phyloP scores from a whole-genome alignment of 1,140 invertebrate genomes.

The Achroia grisella region DNA sequence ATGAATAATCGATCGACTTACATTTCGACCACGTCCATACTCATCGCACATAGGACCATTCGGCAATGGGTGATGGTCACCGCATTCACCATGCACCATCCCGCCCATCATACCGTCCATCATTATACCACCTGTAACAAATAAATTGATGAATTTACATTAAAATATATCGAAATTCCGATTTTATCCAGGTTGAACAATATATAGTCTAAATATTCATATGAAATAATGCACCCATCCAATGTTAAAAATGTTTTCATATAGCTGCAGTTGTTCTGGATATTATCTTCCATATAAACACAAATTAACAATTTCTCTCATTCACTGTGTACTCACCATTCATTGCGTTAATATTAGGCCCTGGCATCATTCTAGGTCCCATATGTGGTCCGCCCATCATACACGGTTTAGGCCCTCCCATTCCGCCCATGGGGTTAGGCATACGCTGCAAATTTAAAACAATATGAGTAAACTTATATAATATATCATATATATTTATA shows the following conservation, averaged over 20 bases:
- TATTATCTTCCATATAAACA: too few relatives aligned
- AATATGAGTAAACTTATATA: background rate
- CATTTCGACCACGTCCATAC: slow-evolving; percentile 56
- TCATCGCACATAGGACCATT: slow-evolving; percentile 66
- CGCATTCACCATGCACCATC: slow-evolving; percentile 56
- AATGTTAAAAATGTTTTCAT: too few relatives aligned
- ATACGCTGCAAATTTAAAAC: slow-evolving; percentile 49
- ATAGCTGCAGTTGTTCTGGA: too few relatives aligned
- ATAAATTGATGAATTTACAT: too few relatives aligned
- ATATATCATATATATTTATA: background rate
- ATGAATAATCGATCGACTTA: slow-evolving; percentile 23
- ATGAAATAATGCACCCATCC: too few relatives aligned
- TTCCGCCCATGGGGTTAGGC: slow-evolving; percentile 70
- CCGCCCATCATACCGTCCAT: slow-evolving; percentile 67
- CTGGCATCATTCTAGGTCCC: slow-evolving; percentile 71
- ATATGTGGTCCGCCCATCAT: slow-evolving; percentile 71
- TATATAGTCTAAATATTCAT: too few relatives aligned
- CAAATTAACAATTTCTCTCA: too few relatives aligned
- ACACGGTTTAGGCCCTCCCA: slow-evolving; percentile 66
- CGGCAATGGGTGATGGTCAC: slow-evolving; percentile 56
- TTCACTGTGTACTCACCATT: slow-evolving; percentile 52
- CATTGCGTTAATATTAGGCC: slow-evolving; percentile 69
- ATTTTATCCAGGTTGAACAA: too few relatives aligned
- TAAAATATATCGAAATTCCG: too few relatives aligned
- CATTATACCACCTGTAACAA: slow-evolving; percentile 64